Evolutionary conservation across 2,113 vertebrate genomes (phyloP), one percentile per base, ranked within the genome.

Genomic region (Burhinus bistriatus): DNA sequence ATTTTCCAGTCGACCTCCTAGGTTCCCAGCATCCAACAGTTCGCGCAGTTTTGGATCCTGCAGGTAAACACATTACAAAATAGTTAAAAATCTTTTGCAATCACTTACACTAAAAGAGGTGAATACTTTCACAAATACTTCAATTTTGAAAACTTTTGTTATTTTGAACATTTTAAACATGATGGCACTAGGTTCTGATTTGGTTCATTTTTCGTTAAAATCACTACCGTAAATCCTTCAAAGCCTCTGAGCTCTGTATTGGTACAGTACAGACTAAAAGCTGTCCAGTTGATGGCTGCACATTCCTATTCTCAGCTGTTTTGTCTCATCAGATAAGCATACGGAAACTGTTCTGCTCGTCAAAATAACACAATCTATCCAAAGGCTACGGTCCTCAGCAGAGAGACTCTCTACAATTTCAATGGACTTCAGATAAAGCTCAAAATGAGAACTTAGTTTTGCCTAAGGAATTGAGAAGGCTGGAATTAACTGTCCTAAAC

Each of bases 21-120:
- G 81, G 10, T 98, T 99, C 54, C 99, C 99, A 66, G 98, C 98
- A 36, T 99, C 99, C 98, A 99, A 94, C 36, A 99, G 98, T 87
- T 99, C 99, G 0, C 99, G 99, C 91, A 99, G 97, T 93, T 99
- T 99, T 5, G 98, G 98, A 75, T 99, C 99, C 99, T 99, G 93
- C 62, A 61, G 72, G 59, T 5, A 83, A 76, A 96, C 73, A 40
- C 2, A 38, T 21, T 3, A 45, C 3, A 71, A 83, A 59, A 62
- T 9, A 6, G 32, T 91, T 64, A 21, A 61, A 64, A 66, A 45
- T 9, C n/a, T 57, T 47, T 11, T 19, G 18, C 19, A 73, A 57
- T 12, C 25, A 12, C 0, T 47, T 70, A 12, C 1, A 12, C 5
- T 14, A 29, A 44, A 83, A 89, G 13, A 71, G 40, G 11, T 64